A percentile compares a stretch with the other conserved stretches of the same genome.
These are phyloP conservation scores for Melanotaenia duboulayi DNA, from an alignment of 2,113 vertebrate genomes.

Conservation along the genomic window DNA sequence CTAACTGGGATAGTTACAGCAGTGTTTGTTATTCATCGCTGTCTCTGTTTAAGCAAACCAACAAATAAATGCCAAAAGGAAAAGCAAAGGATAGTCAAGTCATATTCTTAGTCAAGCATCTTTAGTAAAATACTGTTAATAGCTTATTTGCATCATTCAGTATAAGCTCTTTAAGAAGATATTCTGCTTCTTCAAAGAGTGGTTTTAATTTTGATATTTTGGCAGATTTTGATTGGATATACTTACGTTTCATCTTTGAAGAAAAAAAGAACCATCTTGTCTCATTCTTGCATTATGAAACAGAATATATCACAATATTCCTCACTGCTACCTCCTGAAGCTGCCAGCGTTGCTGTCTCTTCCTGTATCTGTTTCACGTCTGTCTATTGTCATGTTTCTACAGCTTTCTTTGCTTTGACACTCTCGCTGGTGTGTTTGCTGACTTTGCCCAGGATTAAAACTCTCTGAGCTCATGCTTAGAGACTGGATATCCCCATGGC, in stretches of 20 bases:
- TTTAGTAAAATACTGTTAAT: too few species aligned
- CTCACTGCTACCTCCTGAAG: not conserved
- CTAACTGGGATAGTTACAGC: not conserved
- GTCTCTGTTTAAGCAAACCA: not conserved
- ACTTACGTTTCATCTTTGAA: not conserved
- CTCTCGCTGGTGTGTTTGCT: constrained; percentile 40
- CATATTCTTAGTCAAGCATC: too few species aligned
- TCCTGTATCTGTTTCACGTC: constrained; percentile 19
- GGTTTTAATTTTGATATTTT: not conserved
- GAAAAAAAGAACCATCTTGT: not conserved
- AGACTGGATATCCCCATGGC: constrained; percentile 57
- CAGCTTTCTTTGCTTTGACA: constrained; percentile 50
- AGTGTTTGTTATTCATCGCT: not conserved
- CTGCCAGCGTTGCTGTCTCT: constrained; percentile 13
- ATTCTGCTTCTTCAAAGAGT: too few species aligned
- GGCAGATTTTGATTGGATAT: not conserved
- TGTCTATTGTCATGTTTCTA: constrained; percentile 50
- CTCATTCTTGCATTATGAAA: not conserved
- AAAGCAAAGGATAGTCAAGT: too few species aligned
- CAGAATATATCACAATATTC: not conserved
- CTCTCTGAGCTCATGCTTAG: constrained; percentile 59
- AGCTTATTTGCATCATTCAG: too few species aligned
- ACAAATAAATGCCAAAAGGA: too few species aligned
- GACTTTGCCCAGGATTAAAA: constrained; percentile 70
- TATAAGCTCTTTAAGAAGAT: too few species aligned